Conservation (phyloP, 2,888 invertebrate species). For the Heterodera filipjevi region DNA sequence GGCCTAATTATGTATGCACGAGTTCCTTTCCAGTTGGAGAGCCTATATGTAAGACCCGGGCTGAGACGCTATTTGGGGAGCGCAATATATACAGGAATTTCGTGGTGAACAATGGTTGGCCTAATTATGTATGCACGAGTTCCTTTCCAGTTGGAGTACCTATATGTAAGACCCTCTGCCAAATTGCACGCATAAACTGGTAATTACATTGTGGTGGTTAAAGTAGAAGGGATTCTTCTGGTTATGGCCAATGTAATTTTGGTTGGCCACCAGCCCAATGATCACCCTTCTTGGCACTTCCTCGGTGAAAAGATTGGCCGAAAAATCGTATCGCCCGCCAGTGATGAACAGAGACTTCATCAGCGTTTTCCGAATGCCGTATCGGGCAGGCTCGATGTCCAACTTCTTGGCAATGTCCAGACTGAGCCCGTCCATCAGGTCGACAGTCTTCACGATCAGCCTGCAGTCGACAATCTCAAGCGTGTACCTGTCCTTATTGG, state of each 20-base stretch:
- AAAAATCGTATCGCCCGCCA: not conserved
- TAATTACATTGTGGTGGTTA: not conserved
- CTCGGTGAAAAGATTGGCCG: slow-evolving; percentile 13
- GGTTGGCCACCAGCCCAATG: slow-evolving; percentile 1
- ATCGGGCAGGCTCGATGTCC: slow-evolving; percentile 9
- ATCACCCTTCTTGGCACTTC: slow-evolving; percentile 10
- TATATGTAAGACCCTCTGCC: not conserved
- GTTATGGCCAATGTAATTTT: not conserved
- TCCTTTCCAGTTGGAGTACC: no score
- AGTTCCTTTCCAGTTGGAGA: no score
- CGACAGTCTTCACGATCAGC: slow-evolving; percentile 6
- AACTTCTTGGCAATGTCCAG: not conserved
- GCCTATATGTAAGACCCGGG: no score
- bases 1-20: no score
- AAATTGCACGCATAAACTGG: not conserved
- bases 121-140: no score
- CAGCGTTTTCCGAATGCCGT: not conserved
- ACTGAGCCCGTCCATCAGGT: slow-evolving; percentile 13
- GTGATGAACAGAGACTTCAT: slow-evolving; percentile 3
- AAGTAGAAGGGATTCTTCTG: slow-evolving; percentile 6
- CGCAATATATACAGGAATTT: no score
- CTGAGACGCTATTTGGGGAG: no score
- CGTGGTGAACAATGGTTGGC: no score
- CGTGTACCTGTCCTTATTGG: not conserved
- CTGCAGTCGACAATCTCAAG: slow-evolving; percentile 3